Evolutionary conservation across 1,140 invertebrate genomes (phyloP).

Genomic region (Pantala flavescens): DNA sequence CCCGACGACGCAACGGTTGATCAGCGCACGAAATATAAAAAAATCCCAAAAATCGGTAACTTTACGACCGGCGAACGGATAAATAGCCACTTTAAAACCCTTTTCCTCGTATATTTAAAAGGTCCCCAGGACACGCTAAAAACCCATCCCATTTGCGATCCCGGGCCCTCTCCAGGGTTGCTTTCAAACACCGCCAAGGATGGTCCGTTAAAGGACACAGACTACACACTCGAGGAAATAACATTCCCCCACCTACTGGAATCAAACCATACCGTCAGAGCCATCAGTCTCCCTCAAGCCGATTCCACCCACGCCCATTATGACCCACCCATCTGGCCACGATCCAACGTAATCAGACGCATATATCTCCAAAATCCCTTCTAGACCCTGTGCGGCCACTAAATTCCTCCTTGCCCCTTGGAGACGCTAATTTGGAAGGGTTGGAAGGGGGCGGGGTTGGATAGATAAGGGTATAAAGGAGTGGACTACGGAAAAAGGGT

Average conservation of each 20-base stretch:
- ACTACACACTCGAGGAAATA: neutral
- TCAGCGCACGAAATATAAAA: neutral
- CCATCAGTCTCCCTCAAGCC: neutral
- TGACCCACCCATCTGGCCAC: neutral
- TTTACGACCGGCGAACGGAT: neutral
- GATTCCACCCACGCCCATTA: neutral
- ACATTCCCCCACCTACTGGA: neutral
- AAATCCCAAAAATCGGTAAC: neutral
- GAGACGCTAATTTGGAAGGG: neutral
- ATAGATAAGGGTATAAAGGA: neutral
- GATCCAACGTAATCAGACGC: neutral
- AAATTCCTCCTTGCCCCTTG: neutral
- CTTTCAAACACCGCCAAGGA: neutral
- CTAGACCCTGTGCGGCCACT: neutral
- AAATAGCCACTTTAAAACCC: neutral
- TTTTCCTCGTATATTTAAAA: neutral
- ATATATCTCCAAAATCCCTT: neutral
- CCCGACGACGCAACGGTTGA: no score
- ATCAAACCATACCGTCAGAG: neutral
- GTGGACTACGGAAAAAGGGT: neutral
- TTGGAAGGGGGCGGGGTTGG: neutral
- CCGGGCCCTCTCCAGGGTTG: neutral
- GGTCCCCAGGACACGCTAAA: neutral
- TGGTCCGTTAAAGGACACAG: neutral
- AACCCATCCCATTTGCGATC: neutral